phyloP scores from a whole-genome alignment of 2,888 invertebrate species.

The Papilio protenor region DNA sequence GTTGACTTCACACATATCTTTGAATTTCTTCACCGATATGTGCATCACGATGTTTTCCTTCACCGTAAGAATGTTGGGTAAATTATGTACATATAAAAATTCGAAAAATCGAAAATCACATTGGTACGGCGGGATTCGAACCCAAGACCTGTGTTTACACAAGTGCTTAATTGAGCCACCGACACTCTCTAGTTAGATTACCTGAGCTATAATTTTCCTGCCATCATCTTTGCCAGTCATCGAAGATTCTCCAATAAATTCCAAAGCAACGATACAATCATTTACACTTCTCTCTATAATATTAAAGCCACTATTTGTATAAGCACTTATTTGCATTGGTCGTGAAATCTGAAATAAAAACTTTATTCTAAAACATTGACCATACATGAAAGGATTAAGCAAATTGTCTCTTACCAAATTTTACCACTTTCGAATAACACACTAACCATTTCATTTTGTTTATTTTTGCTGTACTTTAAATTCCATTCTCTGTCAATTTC shows the following conservation, averaged over 20 bases:
- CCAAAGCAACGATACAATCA: conserved; percentile 64
- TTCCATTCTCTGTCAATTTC: conserved; percentile 71
- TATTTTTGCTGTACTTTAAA: conserved; percentile 55
- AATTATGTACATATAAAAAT: no score
- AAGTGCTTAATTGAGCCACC: no score
- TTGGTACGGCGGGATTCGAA: no score
- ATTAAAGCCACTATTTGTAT: conserved; percentile 68
- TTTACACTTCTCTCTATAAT: conserved; percentile 51
- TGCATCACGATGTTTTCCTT: no score
- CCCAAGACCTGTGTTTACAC: no score
- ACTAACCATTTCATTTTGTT: conserved; percentile 55
- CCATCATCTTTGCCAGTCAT: conserved; percentile 53
- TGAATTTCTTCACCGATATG: no score
- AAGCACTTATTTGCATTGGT: conserved; percentile 66
- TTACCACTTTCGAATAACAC: neutral
- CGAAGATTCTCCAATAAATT: conserved; percentile 56
- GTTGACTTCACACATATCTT: no score
- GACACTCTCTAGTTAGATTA: conserved; percentile 46
- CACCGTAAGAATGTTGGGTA: no score
- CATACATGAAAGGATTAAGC: neutral
- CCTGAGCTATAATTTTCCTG: conserved; percentile 65
- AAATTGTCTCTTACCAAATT: neutral
- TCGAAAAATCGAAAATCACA: no score
- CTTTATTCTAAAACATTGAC: neutral
- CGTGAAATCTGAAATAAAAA: conserved; percentile 40